These are phyloP conservation scores for Chrysodeixis includens DNA, from an alignment of 2,888 invertebrate species.

Conservation along the genomic window DNA sequence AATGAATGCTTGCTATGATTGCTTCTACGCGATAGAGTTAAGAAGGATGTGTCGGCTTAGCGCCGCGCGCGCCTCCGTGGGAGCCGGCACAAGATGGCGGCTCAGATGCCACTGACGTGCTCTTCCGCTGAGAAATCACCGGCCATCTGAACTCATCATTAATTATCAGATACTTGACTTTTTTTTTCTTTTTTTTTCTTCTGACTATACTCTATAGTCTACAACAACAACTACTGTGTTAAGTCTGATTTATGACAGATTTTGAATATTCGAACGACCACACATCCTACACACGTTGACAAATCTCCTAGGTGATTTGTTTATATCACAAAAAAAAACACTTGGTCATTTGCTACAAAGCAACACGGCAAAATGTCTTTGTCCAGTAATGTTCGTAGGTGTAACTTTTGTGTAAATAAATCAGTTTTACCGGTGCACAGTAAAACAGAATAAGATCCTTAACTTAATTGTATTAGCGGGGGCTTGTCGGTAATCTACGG, in stretches of 20 bases:
- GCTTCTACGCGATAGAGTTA: conserved; percentile 45
- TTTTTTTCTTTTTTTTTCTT: no score
- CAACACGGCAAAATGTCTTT: no score
- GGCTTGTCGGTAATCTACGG: conserved; percentile 2
- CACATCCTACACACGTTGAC: not conserved
- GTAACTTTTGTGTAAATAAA: not conserved
- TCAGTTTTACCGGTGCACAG: not conserved
- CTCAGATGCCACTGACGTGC: conserved; percentile 41
- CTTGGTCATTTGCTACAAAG: no score
- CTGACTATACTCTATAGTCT: conserved; percentile 29
- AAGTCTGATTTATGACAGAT: conserved; percentile 39
- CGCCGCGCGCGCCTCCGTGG: conserved; percentile 35
- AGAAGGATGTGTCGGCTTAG: conserved; percentile 65
- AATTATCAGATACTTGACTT: conserved; percentile 41
- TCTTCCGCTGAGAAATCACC: conserved; percentile 49
- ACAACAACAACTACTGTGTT: conserved; percentile 27
- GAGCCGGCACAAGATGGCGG: conserved; percentile 40
- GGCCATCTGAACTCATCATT: conserved; percentile 31
- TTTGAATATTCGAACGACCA: conserved; percentile 12
- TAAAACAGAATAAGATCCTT: not conserved
- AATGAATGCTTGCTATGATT: conserved; percentile 51
- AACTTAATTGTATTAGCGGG: not conserved
- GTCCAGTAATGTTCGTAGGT: no score
- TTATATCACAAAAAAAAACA: not conserved
- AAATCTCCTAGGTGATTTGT: not conserved